phyloP scores from a whole-genome alignment of 2,113 vertebrate species.

The Pagrus major region DNA sequence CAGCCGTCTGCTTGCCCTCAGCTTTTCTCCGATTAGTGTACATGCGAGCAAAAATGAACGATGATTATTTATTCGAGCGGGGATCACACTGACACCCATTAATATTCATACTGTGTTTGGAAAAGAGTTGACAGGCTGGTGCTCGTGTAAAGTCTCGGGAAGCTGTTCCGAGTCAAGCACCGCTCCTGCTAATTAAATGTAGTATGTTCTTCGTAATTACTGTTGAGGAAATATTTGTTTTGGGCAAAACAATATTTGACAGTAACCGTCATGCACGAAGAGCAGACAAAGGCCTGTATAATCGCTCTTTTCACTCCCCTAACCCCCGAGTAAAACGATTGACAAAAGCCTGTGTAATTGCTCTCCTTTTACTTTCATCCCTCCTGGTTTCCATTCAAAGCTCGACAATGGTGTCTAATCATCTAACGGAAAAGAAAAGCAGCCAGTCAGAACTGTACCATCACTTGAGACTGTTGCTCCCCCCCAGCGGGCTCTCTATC shows the following conservation, averaged over 20 bases:
- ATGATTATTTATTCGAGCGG: constrained; percentile 21
- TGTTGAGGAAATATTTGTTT: constrained; percentile 66
- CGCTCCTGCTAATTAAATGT: constrained; percentile 65
- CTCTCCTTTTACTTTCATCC: constrained; percentile 73
- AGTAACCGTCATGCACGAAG: constrained; percentile 36
- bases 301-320: constrained; percentile 66
- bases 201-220: constrained; percentile 61
- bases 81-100: constrained; percentile 19
- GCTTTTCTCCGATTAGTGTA: neutral
- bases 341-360: constrained; percentile 75
- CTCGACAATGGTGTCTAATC: constrained; percentile 75
- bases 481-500: constrained; percentile 53
- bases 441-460: constrained; percentile 62
- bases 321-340: constrained; percentile 66
- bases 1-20: neutral
- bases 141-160: constrained; percentile 45
- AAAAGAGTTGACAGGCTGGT: constrained; percentile 27
- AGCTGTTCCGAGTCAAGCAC: constrained; percentile 46
- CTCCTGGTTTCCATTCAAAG: constrained; percentile 73
- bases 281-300: constrained; percentile 59
- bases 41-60: neutral
- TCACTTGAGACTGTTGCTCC: constrained; percentile 56
- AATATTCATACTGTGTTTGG: constrained; percentile 17
- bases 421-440: constrained; percentile 69
- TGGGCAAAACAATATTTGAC: constrained; percentile 65